These are phyloP conservation scores for Aleadryas rufinucha DNA, from an alignment of 2,113 vertebrate genomes.

Conservation along the genomic window DNA sequence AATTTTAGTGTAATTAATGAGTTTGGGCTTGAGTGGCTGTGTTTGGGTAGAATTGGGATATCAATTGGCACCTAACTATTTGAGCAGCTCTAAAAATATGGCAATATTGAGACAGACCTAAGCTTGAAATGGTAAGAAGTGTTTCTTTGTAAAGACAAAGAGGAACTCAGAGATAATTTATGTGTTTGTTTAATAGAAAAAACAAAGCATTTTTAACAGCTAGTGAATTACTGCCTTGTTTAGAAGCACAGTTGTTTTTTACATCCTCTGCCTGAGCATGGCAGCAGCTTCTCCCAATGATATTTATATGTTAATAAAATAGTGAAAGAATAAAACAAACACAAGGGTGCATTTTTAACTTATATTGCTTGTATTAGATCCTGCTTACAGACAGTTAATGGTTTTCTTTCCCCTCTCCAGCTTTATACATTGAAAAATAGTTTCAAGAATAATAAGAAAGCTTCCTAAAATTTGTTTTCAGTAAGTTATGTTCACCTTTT, in stretches of 20 bases:
- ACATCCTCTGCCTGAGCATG: constrained; percentile 1
- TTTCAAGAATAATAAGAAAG: constrained; percentile 9
- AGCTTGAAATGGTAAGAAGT: neutral
- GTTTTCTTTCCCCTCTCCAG: neutral
- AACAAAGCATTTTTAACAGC: constrained; percentile 3
- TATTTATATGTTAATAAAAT: constrained; percentile 65
- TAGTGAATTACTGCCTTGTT: constrained; percentile 22
- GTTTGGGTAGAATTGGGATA: neutral
- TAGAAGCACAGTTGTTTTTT: neutral
- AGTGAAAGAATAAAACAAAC: constrained; percentile 46
- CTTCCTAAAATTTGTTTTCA: constrained; percentile 52
- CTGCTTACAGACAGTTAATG: constrained; percentile 15
- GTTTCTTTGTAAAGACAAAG: neutral
- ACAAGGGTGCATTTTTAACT: constrained; percentile 23
- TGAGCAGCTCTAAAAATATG: neutral
- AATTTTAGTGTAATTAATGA: neutral
- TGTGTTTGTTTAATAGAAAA: neutral
- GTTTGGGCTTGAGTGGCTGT: neutral
- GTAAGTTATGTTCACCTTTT: constrained; percentile 58
- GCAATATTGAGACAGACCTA: neutral
- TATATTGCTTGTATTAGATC: constrained; percentile 6
- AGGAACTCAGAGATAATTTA: neutral
- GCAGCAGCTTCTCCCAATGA: constrained; percentile 12
- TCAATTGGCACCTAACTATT: neutral
- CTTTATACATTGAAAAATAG: constrained; percentile 41